These are phyloP conservation scores for Acromyrmex echinatior DNA, from an alignment of 1,140 invertebrate genomes.

Conservation along the genomic window DNA sequence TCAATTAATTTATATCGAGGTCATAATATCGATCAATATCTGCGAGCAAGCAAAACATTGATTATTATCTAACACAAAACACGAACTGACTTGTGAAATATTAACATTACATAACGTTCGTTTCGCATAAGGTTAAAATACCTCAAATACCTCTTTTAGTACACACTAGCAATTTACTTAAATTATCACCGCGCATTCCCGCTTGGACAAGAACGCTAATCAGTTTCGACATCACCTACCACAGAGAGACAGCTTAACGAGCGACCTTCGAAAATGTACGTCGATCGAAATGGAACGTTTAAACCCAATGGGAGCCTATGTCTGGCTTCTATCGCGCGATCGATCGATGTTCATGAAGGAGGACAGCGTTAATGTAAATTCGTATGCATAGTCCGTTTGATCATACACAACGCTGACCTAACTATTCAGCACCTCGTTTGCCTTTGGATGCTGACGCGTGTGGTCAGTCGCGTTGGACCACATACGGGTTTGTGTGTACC, in stretches of 20 bases:
- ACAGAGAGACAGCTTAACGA: slow-evolving; percentile 28
- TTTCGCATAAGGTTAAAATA: background rate
- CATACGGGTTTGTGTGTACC: slow-evolving; percentile 13
- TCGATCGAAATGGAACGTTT: slow-evolving; percentile 21
- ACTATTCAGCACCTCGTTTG: slow-evolving; percentile 60
- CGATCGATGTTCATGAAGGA: slow-evolving; percentile 59
- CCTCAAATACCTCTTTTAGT: background rate
- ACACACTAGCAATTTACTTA: background rate
- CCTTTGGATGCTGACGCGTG: slow-evolving; percentile 57
- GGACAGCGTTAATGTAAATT: slow-evolving; percentile 50
- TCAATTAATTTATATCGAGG: slow-evolving; percentile 21
- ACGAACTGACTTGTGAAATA: background rate
- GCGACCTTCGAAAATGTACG: slow-evolving; percentile 23
- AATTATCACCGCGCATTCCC: background rate
- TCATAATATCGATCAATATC: slow-evolving; percentile 11
- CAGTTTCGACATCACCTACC: slow-evolving; percentile 44
- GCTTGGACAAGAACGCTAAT: slow-evolving; percentile 38
- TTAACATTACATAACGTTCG: slow-evolving; percentile 16
- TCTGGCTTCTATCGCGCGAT: background rate
- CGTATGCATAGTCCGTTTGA: slow-evolving; percentile 56
- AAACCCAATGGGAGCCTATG: slow-evolving; percentile 10
- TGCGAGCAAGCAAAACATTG: background rate
- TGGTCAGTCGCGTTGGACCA: background rate
- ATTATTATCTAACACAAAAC: background rate
- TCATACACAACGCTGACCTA: slow-evolving; percentile 53